A percentile compares a stretch with the other conserved stretches of the same genome.
These are phyloP conservation scores for Erythrocercus mccallii DNA, from an alignment of 2,113 vertebrate species.

Conservation along the genomic window DNA sequence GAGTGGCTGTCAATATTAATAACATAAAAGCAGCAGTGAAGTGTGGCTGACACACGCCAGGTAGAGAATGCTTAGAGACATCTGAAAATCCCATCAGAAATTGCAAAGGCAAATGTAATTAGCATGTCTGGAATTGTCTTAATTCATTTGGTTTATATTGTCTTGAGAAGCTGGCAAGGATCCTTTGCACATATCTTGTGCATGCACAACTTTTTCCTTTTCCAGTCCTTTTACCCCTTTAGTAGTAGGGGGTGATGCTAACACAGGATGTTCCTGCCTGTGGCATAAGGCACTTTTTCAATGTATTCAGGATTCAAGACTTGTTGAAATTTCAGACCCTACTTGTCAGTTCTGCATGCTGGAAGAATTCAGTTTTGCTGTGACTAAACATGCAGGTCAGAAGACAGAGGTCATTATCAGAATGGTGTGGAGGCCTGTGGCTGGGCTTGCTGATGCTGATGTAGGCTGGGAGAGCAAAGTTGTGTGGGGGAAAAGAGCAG, in stretches of 20 bases:
- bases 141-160: constrained; percentile 16
- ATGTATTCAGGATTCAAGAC: neutral
- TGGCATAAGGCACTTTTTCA: neutral
- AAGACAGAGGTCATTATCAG: neutral
- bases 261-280: neutral
- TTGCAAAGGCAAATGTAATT: constrained; percentile 12
- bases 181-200: neutral
- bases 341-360: neutral
- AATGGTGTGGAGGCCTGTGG: neutral
- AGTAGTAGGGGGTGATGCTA: neutral
- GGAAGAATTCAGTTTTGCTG: neutral
- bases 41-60: constrained; percentile 3
- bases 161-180: neutral
- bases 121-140: constrained; percentile 34
- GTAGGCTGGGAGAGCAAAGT: neutral
- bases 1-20: constrained; percentile 64
- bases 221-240: neutral
- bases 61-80: constrained; percentile 21
- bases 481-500: neutral
- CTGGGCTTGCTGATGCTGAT: neutral
- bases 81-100: constrained; percentile 56
- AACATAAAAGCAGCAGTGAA: constrained; percentile 38
- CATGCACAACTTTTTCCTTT: neutral
- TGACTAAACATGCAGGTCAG: neutral
- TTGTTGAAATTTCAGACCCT: neutral